Base-by-base conservation (phyloP, 2,888 invertebrate genomes). In the Ceraclea dissimilis region DNA sequence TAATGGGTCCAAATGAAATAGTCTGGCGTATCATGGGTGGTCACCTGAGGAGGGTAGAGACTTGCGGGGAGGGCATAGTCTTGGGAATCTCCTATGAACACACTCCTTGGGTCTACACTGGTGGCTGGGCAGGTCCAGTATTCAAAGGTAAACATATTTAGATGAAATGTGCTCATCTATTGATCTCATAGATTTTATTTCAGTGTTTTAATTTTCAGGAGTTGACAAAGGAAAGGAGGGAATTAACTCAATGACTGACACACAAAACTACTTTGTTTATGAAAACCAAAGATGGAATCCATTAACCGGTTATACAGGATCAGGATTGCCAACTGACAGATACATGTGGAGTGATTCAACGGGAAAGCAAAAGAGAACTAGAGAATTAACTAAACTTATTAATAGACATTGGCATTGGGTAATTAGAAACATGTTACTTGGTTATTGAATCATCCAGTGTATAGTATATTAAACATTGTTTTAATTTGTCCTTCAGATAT, bases 241-340 rank as follows among this genome's bases (percentile, higher is more conserved):
- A 62, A 81, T 86, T 46, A 79, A 90, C 70, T 69, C 86, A 2
- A 92, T 93, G 87, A 81, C 84, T 16, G 94, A 94, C 69, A 86
- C 87, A 11, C 88, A 91, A 70, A 88, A 86, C 64, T 90, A 90
- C 69, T 88, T 88, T 66, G 89, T 93, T 16, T 95, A 93, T 70
- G 95, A 95, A 75, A 95, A 95, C 70, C 94, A 95, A 72, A 78
- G 93, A 58, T 95, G 94, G 94, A 93, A 93, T 78, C 93, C 93
- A 0, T 79, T 94, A 2, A 87, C 89, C 60, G 93, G 93, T 2
- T 94, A 92, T 67, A 89, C 91, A 1, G 84, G 90, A 2, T 86
- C 90, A 63, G 89, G 91, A 17, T 74, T 93, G 51, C 92, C 93
- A 20, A 92, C 91, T 1, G 92, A 93, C 69, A 78, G 91, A 19